phyloP scores from a whole-genome alignment of 1,140 invertebrate genomes.

The Lasioglossum albipes region DNA sequence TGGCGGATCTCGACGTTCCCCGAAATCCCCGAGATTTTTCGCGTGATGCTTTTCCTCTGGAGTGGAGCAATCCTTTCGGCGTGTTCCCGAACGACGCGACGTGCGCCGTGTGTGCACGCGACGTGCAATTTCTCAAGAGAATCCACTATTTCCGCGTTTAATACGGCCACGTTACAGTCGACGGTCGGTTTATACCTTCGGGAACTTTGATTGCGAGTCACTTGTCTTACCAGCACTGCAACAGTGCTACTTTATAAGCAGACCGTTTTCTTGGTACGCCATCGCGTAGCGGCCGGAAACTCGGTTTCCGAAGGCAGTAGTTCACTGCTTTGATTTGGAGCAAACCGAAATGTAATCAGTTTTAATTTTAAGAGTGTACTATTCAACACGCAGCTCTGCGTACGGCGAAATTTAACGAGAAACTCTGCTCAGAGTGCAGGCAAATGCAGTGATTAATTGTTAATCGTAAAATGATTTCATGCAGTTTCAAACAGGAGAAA shows the following conservation, averaged over 20 bases:
- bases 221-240: not conserved
- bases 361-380: no score
- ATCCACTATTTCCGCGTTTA: not conserved
- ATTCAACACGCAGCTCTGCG: no score
- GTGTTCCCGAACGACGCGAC: not conserved
- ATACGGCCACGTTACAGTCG: not conserved
- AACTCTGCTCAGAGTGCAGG: no score
- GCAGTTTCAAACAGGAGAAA: no score
- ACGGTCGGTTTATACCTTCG: not conserved
- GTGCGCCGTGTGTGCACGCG: constrained; percentile 8
- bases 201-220: constrained; percentile 2
- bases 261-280: not conserved
- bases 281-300: not conserved
- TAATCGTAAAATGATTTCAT: no score
- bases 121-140: constrained; percentile 53
- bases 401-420: no score
- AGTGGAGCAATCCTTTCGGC: not conserved
- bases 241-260: not conserved
- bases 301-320: not conserved
- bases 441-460: no score
- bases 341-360: no score
- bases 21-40: not conserved
- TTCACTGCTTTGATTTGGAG: not conserved
- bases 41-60: not conserved
- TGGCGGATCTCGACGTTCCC: no score